Evolutionary conservation across 2,113 vertebrate genomes (phyloP).

Genomic region (Noturus placidus): DNA sequence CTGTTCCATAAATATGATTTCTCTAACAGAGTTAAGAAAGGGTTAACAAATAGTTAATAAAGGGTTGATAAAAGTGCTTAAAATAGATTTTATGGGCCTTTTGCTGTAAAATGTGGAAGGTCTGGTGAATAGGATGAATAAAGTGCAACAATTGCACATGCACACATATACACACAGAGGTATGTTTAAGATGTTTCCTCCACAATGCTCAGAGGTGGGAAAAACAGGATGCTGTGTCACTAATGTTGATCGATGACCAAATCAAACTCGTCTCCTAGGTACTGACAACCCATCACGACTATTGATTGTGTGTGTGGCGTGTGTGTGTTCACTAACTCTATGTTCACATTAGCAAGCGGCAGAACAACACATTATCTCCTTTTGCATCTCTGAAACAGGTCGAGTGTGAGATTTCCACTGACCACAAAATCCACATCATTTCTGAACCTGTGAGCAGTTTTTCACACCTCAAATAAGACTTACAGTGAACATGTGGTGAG

Average conservation of each 20-base stretch:
- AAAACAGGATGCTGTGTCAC: constrained; percentile 41
- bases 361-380: background rate
- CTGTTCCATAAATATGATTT: background rate
- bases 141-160: background rate
- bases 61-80: background rate
- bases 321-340: background rate
- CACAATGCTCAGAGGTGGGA: constrained; percentile 33
- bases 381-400: background rate
- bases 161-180: background rate
- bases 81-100: background rate
- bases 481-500: no score
- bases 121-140: background rate
- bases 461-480: background rate
- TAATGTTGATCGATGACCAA: constrained; percentile 55
- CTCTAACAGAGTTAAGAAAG: no score
- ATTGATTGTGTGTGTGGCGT: constrained; percentile 42
- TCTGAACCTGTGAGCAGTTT: background rate
- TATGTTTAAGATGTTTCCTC: background rate
- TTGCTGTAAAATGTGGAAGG: background rate
- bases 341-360: background rate
- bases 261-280: constrained; percentile 53
- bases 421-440: background rate
- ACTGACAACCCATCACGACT: constrained; percentile 41
- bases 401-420: background rate
- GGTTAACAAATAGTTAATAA: no score